phyloP scores from a whole-genome alignment of 2,113 vertebrate genomes.

The Tychaedon coryphoeus region DNA sequence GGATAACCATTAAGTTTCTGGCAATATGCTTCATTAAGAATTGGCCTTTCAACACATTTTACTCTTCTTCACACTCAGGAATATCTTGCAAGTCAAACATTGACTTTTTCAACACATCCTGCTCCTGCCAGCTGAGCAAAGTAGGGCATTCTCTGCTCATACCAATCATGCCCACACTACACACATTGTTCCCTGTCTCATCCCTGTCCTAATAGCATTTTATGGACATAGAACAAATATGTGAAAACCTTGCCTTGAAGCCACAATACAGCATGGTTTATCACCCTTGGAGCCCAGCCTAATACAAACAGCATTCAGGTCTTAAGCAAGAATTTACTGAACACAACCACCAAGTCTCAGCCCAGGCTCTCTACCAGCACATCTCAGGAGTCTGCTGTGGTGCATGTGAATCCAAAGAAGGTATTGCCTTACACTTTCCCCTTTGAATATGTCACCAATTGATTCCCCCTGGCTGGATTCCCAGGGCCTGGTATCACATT shows the following conservation, averaged over 20 bases:
- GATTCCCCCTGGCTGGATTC: constrained; percentile 47
- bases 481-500: constrained; percentile 35
- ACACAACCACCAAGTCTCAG: background rate
- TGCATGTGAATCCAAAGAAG: background rate
- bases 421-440: background rate
- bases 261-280: background rate
- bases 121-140: background rate
- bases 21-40: background rate
- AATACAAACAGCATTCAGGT: background rate
- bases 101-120: background rate
- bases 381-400: background rate
- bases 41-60: background rate
- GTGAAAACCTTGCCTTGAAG: constrained; percentile 7
- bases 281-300: background rate
- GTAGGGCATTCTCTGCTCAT: background rate
- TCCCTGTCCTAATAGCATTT: background rate
- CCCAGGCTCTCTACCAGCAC: background rate
- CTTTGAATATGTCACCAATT: constrained; percentile 35
- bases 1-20: background rate
- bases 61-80: background rate
- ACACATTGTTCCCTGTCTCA: background rate
- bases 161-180: background rate
- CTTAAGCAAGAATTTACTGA: background rate
- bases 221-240: background rate
- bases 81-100: background rate